Conservation (phyloP, 2,113 vertebrate genomes). For the Hypocryptadius cinnamomeus region DNA sequence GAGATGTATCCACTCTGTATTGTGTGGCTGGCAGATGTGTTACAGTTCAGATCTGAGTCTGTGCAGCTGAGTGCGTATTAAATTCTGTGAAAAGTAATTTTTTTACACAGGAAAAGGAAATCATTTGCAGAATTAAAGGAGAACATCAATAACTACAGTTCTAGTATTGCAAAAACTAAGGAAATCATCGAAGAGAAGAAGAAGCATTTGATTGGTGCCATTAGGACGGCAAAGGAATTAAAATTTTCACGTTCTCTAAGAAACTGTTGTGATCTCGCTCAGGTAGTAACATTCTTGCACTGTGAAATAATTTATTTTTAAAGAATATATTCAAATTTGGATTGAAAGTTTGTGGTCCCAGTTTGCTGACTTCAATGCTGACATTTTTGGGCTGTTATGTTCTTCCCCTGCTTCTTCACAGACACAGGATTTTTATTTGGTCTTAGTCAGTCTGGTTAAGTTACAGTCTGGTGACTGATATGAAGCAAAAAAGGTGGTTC, state of each 20-base stretch:
- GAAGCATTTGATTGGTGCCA: constrained; percentile 63
- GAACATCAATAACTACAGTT: constrained; percentile 53
- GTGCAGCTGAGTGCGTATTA: not conserved
- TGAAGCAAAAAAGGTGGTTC: not conserved
- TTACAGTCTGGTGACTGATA: not conserved
- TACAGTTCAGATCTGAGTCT: not conserved
- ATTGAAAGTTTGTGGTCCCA: not conserved
- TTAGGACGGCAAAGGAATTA: constrained; percentile 77
- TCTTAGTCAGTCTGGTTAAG: not conserved
- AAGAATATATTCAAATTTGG: not conserved
- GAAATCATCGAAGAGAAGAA: constrained; percentile 67
- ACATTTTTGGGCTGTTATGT: not conserved
- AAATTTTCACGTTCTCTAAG: constrained; percentile 61
- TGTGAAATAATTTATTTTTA: not conserved
- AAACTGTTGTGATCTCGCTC: constrained; percentile 59
- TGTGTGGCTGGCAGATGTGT: not conserved
- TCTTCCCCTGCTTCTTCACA: not conserved
- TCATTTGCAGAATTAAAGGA: constrained; percentile 65
- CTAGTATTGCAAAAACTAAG: constrained; percentile 49
- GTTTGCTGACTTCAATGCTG: not conserved
- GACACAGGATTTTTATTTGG: not conserved
- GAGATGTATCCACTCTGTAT: not conserved
- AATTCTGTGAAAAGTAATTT: not conserved
- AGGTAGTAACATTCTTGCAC: constrained; percentile 55
- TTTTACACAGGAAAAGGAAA: constrained; percentile 68